A percentile compares a stretch with the other conserved stretches of the same genome.
phyloP scores from a whole-genome alignment of 2,113 vertebrate species.

The Coreoperca whiteheadi region DNA sequence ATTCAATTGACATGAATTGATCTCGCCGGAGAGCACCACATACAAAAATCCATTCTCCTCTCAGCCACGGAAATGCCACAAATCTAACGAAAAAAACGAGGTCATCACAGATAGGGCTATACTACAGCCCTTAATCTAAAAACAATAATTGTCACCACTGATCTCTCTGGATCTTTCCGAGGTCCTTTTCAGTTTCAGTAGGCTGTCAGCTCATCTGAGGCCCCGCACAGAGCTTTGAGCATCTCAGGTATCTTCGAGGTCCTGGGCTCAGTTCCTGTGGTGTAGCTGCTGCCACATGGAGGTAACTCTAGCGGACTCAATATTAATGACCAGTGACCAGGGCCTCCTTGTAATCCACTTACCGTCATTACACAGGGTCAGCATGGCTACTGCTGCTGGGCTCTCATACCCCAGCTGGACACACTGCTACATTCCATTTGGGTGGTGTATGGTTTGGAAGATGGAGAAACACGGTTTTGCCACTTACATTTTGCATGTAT shows the following conservation, averaged over 20 bases:
- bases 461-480: conserved; percentile 62
- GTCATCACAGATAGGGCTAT: neutral
- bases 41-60: neutral
- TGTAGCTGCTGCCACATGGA: conserved; percentile 57
- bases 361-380: conserved; percentile 69
- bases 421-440: conserved; percentile 56
- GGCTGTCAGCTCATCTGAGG: conserved; percentile 37
- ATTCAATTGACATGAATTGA: neutral
- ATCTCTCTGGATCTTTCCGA: neutral
- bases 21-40: neutral
- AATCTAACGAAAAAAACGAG: neutral
- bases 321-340: conserved; percentile 72
- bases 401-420: conserved; percentile 67
- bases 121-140: neutral
- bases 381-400: conserved; percentile 67
- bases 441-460: conserved; percentile 54
- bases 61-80: neutral
- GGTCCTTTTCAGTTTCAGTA: conserved; percentile 1
- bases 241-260: conserved; percentile 55
- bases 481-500: conserved; percentile 65
- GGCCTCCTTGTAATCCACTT: conserved; percentile 78
- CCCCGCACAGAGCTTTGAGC: conserved; percentile 9
- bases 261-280: conserved; percentile 53
- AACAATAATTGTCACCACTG: neutral
- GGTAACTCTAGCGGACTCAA: conserved; percentile 65